A percentile compares a stretch with the other conserved stretches of the same genome.
phyloP scores from a whole-genome alignment of 2,888 invertebrate species.

The Ichneumoninae sp. region DNA sequence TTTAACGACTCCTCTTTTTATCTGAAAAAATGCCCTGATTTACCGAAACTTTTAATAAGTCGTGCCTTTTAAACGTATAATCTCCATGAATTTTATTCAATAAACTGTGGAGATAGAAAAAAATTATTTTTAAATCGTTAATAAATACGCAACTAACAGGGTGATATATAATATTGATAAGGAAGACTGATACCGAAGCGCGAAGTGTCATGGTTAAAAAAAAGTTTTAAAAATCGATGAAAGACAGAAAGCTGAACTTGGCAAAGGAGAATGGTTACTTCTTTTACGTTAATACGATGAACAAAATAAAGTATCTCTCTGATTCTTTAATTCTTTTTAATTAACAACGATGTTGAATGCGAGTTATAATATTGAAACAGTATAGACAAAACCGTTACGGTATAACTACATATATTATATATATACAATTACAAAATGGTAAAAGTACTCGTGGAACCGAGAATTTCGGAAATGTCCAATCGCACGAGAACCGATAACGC shows the following conservation, averaged over 20 bases:
- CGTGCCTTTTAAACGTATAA: slow-evolving; percentile 81
- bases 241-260: slow-evolving; percentile 40
- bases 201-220: slow-evolving; percentile 70
- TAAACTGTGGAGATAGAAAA: slow-evolving; percentile 66
- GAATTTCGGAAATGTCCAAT: slow-evolving; percentile 31
- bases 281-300: slow-evolving; percentile 47
- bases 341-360: slow-evolving; percentile 64
- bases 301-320: slow-evolving; percentile 74
- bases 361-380: slow-evolving; percentile 28
- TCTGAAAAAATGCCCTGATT: slow-evolving; percentile 72
- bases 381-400: slow-evolving; percentile 59
- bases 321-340: slow-evolving; percentile 73
- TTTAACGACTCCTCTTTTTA: slow-evolving; percentile 74
- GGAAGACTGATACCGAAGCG: slow-evolving; percentile 73
- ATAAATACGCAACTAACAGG: slow-evolving; percentile 70
- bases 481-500: slow-evolving; percentile 60
- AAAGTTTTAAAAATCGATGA: slow-evolving; percentile 59
- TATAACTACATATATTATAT: slow-evolving; percentile 57
- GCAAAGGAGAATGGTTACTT: slow-evolving; percentile 33
- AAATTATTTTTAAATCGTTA: slow-evolving; percentile 80
- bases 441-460: slow-evolving; percentile 21
- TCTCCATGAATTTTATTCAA: slow-evolving; percentile 78
- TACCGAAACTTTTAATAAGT: slow-evolving; percentile 80
- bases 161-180: slow-evolving; percentile 75
- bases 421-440: slow-evolving; percentile 54